phyloP scores from a whole-genome alignment of 2,888 invertebrate genomes.

The Hipparchia sbordonii region DNA sequence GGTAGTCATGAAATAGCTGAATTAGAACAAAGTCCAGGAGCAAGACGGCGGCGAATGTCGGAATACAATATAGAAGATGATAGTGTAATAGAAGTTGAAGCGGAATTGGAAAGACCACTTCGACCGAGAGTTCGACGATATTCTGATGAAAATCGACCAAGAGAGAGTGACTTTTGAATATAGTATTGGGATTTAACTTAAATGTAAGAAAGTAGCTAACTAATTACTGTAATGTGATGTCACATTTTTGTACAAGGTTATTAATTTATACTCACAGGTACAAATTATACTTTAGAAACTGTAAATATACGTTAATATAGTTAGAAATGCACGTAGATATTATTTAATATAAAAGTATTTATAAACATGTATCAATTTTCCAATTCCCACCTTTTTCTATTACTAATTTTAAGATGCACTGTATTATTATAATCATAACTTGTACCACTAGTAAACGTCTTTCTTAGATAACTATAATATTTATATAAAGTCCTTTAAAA shows the following conservation, averaged over 20 bases:
- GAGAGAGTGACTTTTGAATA: constrained; percentile 71
- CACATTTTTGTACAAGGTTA: neutral
- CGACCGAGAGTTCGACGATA: constrained; percentile 61
- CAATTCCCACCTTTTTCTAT: constrained; percentile 12
- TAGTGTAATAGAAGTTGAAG: constrained; percentile 63
- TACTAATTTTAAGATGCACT: neutral
- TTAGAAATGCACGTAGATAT: neutral
- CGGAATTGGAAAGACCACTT: constrained; percentile 57
- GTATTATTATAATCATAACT: neutral
- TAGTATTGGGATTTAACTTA: neutral
- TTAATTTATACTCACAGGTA: neutral
- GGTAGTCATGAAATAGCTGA: constrained; percentile 77
- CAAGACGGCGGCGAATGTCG: constrained; percentile 66
- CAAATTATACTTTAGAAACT: neutral
- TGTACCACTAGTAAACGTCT: neutral
- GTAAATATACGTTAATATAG: neutral
- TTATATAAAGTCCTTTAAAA: no score
- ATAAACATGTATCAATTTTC: neutral
- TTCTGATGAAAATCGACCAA: constrained; percentile 71
- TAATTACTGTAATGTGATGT: neutral
- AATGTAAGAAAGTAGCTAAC: neutral
- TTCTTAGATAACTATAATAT: neutral
- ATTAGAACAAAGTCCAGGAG: constrained; percentile 72
- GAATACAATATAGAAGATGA: constrained; percentile 58
- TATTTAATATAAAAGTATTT: neutral